These are phyloP conservation scores for Osmerus eperlanus DNA, from an alignment of 2,113 vertebrate genomes.

Conservation along the genomic window DNA sequence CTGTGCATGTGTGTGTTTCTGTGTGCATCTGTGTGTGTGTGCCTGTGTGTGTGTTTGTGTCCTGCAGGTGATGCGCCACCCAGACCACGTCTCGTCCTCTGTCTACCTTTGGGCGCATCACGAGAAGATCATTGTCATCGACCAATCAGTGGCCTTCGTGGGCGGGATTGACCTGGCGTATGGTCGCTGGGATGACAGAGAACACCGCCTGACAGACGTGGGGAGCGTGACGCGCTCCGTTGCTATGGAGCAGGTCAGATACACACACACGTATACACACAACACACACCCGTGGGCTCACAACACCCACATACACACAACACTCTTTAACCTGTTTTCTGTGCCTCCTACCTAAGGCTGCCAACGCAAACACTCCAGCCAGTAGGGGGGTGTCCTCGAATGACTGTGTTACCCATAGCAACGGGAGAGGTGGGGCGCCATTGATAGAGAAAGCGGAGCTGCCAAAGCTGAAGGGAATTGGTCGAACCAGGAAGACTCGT, in stretches of 20 bases:
- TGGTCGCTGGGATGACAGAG: slow-evolving; percentile 79
- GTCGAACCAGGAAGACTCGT: slow-evolving; percentile 53
- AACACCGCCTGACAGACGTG: slow-evolving; percentile 81
- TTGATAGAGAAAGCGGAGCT: slow-evolving; percentile 1
- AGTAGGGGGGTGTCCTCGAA: slow-evolving; percentile 4
- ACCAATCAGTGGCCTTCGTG: slow-evolving; percentile 80
- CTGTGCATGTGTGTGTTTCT: neutral
- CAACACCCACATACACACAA: slow-evolving; percentile 6
- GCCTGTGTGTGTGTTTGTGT: neutral
- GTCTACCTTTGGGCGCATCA: slow-evolving; percentile 87
- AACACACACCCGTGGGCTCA: neutral
- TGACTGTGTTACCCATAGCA: slow-evolving; percentile 9
- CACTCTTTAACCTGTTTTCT: neutral
- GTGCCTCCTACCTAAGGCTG: neutral
- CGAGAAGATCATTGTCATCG: slow-evolving; percentile 77
- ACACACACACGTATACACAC: neutral
- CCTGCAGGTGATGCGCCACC: slow-evolving; percentile 83
- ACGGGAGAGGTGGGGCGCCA: slow-evolving; percentile 11
- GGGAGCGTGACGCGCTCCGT: slow-evolving; percentile 76
- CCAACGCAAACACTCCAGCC: neutral
- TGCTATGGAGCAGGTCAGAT: slow-evolving; percentile 34
- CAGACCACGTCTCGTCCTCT: slow-evolving; percentile 82
- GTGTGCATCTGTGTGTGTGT: neutral
- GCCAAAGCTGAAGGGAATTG: slow-evolving; percentile 74
- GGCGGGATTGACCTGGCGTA: slow-evolving; percentile 82